Evolutionary conservation across 1,140 invertebrate species (phyloP).

Genomic region (Camponotus vicinus): DNA sequence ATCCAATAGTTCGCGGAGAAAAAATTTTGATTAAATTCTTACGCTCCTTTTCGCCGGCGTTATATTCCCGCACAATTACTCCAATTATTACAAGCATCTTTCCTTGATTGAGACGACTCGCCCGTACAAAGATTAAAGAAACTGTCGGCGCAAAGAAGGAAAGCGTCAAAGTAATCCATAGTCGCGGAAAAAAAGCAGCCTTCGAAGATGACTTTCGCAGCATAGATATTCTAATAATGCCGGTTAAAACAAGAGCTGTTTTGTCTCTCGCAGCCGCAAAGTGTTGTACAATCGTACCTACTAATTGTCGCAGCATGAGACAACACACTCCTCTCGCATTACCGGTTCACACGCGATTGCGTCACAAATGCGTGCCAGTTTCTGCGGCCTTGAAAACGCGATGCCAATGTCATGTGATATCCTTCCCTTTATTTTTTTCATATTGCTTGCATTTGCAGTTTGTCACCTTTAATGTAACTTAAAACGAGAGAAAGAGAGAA

Average conservation of each 20-base stretch:
- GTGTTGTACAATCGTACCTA: conserved; percentile 24
- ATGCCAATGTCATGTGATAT: conserved; percentile 44
- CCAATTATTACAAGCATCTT: neutral
- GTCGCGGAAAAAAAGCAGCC: neutral
- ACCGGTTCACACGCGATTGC: conserved; percentile 52
- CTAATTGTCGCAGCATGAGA: conserved; percentile 61
- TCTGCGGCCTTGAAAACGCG: conserved; percentile 64
- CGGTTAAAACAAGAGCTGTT: neutral
- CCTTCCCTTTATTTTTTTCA: neutral
- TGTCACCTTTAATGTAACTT: neutral
- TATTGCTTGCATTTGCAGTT: neutral
- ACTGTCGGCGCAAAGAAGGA: conserved; percentile 2
- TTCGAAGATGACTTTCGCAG: neutral
- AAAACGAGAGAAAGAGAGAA: neutral
- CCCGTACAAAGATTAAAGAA: conserved; percentile 19
- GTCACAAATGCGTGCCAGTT: conserved; percentile 49
- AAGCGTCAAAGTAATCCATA: conserved; percentile 4
- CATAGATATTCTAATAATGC: too few species aligned
- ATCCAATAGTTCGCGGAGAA: neutral
- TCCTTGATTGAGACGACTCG: neutral
- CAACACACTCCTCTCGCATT: conserved; percentile 28
- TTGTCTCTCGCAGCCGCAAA: conserved; percentile 41
- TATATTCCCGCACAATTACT: neutral
- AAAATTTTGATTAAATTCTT: conserved; percentile 28
- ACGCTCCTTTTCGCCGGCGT: neutral